phyloP scores from a whole-genome alignment of 2,888 invertebrate genomes.

The Ectropis crepuscularia region DNA sequence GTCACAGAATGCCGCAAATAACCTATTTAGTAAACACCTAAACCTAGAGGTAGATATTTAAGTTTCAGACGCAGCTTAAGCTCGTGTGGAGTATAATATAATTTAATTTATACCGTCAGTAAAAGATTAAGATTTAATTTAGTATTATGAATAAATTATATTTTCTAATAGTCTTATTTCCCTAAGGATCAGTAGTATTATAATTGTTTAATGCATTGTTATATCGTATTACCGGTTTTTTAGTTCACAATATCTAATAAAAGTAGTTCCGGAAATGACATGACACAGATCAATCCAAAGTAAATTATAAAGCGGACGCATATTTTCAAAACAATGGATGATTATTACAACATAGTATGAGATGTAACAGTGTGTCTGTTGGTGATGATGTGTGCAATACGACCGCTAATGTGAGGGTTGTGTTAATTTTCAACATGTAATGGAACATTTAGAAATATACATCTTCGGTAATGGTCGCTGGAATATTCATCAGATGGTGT shows the following conservation, averaged over 20 bases:
- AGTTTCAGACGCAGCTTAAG: too few species aligned
- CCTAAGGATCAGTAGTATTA: too few species aligned
- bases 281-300: slow-evolving; percentile 6
- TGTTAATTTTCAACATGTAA: slow-evolving; percentile 8
- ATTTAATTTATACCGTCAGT: too few species aligned
- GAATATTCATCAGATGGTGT: slow-evolving; percentile 16
- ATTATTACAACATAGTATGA: slow-evolving; percentile 8
- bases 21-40: too few species aligned
- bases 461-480: slow-evolving; percentile 12
- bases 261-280: slow-evolving; percentile 4
- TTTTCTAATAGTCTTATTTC: too few species aligned
- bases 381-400: not conserved
- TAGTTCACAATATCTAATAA: not conserved
- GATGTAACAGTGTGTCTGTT: slow-evolving; percentile 4
- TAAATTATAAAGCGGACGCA: slow-evolving; percentile 3
- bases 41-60: too few species aligned
- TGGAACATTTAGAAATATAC: slow-evolving; percentile 14
- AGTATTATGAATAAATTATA: too few species aligned
- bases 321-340: slow-evolving; percentile 4
- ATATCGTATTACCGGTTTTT: not conserved
- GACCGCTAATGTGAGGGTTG: slow-evolving; percentile 19
- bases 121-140: too few species aligned
- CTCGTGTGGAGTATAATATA: too few species aligned
- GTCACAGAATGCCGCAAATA: too few species aligned
- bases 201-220: too few species aligned